A percentile compares a stretch with the other conserved stretches of the same genome.
phyloP scores from a whole-genome alignment of 2,113 vertebrate genomes.

The Cranoglanis bouderius region DNA sequence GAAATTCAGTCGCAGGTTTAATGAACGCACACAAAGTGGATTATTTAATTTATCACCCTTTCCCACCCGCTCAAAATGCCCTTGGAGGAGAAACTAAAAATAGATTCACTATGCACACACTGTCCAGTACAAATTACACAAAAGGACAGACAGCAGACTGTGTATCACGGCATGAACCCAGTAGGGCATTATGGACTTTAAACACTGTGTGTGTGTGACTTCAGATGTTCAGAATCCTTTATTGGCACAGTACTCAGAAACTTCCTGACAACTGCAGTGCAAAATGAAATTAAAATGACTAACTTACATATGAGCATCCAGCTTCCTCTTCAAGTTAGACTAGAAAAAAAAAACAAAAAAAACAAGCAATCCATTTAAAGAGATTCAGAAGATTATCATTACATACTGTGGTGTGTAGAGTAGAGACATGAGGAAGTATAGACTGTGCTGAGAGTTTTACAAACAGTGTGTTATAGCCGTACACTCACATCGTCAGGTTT shows the following conservation, averaged over 20 bases:
- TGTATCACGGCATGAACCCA: background rate
- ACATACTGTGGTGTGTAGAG: background rate
- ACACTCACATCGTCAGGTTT: conserved; percentile 89
- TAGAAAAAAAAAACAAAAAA: conserved; percentile 51
- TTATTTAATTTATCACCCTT: background rate
- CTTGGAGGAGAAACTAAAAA: background rate
- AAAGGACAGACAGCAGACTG: background rate
- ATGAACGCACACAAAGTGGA: background rate
- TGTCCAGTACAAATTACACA: background rate
- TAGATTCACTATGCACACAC: background rate
- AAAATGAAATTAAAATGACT: background rate
- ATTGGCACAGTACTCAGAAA: background rate
- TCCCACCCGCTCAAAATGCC: background rate
- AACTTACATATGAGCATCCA: conserved; percentile 97
- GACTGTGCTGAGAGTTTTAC: background rate
- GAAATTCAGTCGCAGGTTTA: background rate
- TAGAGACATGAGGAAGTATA: background rate
- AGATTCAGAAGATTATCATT: background rate
- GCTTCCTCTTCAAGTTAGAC: conserved; percentile 92
- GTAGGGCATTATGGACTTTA: background rate
- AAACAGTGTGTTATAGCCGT: background rate
- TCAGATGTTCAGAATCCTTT: background rate
- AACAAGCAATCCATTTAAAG: background rate
- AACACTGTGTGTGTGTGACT: background rate
- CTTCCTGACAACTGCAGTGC: background rate